Evolutionary conservation across 2,888 invertebrate genomes (phyloP).

Genomic region (Drosophila macrospina): DNA sequence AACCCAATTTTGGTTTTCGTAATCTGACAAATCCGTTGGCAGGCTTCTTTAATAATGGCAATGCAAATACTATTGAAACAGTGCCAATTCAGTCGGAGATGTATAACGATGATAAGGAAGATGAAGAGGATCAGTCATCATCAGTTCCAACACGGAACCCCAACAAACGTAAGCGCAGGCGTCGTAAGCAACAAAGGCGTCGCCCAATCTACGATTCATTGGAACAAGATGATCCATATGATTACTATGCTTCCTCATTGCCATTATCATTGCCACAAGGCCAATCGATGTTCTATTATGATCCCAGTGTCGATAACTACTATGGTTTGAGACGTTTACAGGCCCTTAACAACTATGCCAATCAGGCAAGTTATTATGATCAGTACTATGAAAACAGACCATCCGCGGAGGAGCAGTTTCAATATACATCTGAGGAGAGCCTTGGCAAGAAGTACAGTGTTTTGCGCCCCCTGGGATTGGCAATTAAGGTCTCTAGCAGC

Average conservation of each 20-base stretch:
- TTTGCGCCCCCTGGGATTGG: slow-evolving; percentile 46
- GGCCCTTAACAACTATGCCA: slow-evolving; percentile 35
- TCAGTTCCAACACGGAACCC: slow-evolving; percentile 21
- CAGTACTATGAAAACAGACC: slow-evolving; percentile 3
- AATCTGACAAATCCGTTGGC: slow-evolving; percentile 77
- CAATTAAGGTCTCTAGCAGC: slow-evolving; percentile 10
- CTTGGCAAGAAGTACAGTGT: slow-evolving; percentile 47
- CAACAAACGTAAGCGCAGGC: slow-evolving; percentile 60
- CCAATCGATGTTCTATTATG: slow-evolving; percentile 57
- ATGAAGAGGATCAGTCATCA: slow-evolving; percentile 11
- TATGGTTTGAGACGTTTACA: slow-evolving; percentile 57
- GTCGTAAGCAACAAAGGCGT: slow-evolving; percentile 60
- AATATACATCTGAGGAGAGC: slow-evolving; percentile 1
- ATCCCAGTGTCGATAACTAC: slow-evolving; percentile 45
- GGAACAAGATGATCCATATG: slow-evolving; percentile 45
- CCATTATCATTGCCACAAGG: slow-evolving; percentile 4
- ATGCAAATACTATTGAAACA: slow-evolving; percentile 68
- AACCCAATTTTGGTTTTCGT: slow-evolving; percentile 67
- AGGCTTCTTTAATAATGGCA: slow-evolving; percentile 73
- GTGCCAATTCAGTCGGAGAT: slow-evolving; percentile 42
- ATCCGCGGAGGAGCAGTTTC: background rate
- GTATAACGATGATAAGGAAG: slow-evolving; percentile 13
- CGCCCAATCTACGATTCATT: slow-evolving; percentile 38
- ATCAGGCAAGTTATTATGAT: slow-evolving; percentile 39
- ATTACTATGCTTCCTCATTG: slow-evolving; percentile 41